phyloP scores from a whole-genome alignment of 2,797 vertebrate species.

The Dipus sagitta region DNA sequence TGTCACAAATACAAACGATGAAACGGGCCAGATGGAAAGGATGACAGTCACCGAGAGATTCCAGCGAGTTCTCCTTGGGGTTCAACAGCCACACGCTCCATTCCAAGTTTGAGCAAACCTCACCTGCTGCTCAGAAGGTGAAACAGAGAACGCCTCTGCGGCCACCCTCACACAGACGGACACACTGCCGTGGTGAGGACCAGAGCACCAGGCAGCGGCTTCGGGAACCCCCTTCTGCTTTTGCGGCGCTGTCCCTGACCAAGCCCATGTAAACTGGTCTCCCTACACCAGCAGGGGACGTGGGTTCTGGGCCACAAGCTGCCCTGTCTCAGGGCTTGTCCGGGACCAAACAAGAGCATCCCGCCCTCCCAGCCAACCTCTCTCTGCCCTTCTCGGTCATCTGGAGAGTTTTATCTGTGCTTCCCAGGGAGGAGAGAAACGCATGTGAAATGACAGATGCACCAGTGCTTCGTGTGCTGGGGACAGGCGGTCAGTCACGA shows the following conservation, averaged over 20 bases:
- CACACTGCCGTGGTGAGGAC: not conserved
- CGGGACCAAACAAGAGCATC: not conserved
- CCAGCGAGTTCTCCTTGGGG: not conserved
- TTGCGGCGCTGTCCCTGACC: not conserved
- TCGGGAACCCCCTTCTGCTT: not conserved
- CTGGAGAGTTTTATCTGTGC: not conserved
- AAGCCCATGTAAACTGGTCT: not conserved
- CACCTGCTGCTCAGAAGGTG: not conserved
- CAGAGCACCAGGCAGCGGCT: not conserved
- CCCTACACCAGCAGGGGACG: not conserved
- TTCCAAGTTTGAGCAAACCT: not conserved
- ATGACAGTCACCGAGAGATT: not conserved
- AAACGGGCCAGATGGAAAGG: slow-evolving; percentile 62
- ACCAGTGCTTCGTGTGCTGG: not conserved
- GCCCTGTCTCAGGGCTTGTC: not conserved
- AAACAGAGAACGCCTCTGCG: not conserved
- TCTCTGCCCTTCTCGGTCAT: not conserved
- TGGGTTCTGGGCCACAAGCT: not conserved
- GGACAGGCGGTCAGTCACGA: not conserved
- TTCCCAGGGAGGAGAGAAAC: not conserved
- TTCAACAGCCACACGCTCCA: not conserved
- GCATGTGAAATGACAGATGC: not conserved
- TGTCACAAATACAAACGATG: slow-evolving; percentile 31
- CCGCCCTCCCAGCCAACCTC: not conserved
- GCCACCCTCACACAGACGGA: not conserved